Conservation (phyloP, 2,797 vertebrate species). For the Amblyopsis hoosieri region DNA sequence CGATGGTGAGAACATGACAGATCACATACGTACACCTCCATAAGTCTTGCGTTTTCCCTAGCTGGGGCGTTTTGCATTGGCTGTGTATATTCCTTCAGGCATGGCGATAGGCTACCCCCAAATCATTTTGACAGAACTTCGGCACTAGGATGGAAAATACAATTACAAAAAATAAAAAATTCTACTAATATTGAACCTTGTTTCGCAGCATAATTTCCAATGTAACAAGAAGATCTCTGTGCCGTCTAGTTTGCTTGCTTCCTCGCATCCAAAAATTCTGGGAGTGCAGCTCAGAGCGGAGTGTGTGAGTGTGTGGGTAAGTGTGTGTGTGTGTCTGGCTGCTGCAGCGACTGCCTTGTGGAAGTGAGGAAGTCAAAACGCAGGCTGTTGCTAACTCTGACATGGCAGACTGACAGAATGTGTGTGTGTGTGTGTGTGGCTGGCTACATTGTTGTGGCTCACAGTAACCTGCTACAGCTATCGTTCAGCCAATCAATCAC, state of each 20-base stretch:
- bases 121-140: conserved; percentile 56
- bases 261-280: conserved; percentile 69
- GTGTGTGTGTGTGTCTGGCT: conserved; percentile 69
- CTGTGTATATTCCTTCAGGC: conserved; percentile 53
- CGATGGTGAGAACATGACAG: conserved; percentile 41
- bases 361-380: conserved; percentile 72
- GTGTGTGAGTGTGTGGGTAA: conserved; percentile 19
- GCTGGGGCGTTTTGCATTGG: conserved; percentile 18
- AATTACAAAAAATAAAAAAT: conserved; percentile 38
- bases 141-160: conserved; percentile 5
- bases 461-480: conserved; percentile 84
- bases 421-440: conserved; percentile 62
- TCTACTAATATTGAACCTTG: conserved; percentile 23
- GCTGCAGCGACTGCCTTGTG: conserved; percentile 77
- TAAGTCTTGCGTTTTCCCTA: conserved; percentile 33
- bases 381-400: conserved; percentile 78
- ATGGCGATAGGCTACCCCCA: conserved; percentile 43
- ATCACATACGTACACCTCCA: conserved; percentile 11
- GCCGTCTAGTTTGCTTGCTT: conserved; percentile 68
- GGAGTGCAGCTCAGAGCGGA: conserved; percentile 63
- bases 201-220: conserved; percentile 33
- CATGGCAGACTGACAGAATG: conserved; percentile 77
- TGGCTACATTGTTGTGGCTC: conserved; percentile 77
- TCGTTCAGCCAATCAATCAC: conserved; percentile 79
- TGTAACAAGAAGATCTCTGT: conserved; percentile 40